Evolutionary conservation across 2,888 invertebrate species (phyloP).

Genomic region (Parnassius glacialis): DNA sequence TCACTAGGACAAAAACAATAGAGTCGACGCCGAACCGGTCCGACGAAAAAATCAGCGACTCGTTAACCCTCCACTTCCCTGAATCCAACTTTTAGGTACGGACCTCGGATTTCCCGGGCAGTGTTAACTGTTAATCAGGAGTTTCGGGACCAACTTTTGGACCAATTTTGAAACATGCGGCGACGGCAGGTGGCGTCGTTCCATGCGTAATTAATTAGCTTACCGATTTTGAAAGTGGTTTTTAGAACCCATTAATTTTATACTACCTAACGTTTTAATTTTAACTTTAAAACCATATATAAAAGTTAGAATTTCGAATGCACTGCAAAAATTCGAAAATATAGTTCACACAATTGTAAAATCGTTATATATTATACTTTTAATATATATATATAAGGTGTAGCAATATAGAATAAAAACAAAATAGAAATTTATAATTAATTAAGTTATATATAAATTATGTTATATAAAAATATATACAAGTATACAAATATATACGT

Average conservation of each 20-base stretch:
- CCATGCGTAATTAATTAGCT: conserved; percentile 20
- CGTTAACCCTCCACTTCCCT: conserved; percentile 32
- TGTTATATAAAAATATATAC: no score
- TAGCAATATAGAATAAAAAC: no score
- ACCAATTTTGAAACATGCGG: background rate
- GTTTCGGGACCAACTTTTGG: conserved; percentile 13
- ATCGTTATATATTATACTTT: no score
- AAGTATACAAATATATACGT: no score
- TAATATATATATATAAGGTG: no score
- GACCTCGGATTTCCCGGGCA: conserved; percentile 6
- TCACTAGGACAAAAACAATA: conserved; percentile 35
- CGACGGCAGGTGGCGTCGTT: conserved; percentile 1
- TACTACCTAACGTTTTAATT: background rate
- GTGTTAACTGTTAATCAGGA: conserved; percentile 21
- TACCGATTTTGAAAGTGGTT: conserved; percentile 9
- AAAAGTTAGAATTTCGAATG: background rate
- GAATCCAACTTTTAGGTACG: conserved; percentile 23
- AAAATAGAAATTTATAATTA: no score
- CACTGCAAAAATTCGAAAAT: no score
- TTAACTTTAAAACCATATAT: background rate
- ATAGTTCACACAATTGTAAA: no score
- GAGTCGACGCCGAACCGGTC: conserved; percentile 9
- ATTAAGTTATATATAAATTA: no score
- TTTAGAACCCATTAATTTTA: background rate
- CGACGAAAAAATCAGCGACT: conserved; percentile 34